Base-by-base conservation (phyloP, 1,140 invertebrate genomes). In the Telenomus remus region DNA sequence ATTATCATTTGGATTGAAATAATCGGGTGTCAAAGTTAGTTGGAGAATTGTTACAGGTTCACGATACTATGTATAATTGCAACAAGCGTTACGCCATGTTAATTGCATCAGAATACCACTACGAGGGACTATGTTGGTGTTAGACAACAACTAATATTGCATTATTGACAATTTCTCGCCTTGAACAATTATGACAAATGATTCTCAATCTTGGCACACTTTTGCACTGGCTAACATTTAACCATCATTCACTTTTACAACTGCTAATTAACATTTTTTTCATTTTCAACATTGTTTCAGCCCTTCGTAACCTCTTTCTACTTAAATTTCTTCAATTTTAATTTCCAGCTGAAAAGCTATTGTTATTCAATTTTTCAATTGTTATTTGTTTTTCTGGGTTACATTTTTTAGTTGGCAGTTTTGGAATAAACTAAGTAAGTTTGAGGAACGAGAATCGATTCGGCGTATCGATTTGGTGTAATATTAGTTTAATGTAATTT, bases 51-150 rank as follows among this genome's bases (percentile, higher is more conserved):
- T 76, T 75, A 78, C 68, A 54, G 74, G 56, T 74, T 74, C n/a
- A n/a, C 64, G 15, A 71, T 37, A 71, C 65, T 79, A 65, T 56
- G 46, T 76, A 68, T 79, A 66, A 73, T 70, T 74, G 66, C 68
- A 60, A 63, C 34, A 70, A 60, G 55, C 66, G 70, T 80, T 80
- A 80, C 79, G 78, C 64, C 69, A 59, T 79, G 78, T 81, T 81
- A 84, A 82, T 84, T 81, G 68, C 79, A 77, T 74, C 65, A 80
- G 66, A 56, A 39, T 65, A 55, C 37, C 44, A 60, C 56, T 66
- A 63, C 33, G 54, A 76, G 48, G 53, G 68, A 75, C 14, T 66
- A 61, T 56, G 65, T 76, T 57, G 53, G 60, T 75, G 59, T 76
- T 69, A 59, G 65, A n/a, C n/a, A n/a, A 71, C 7, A 53, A 70